Evolutionary conservation across 1,140 invertebrate species (phyloP), one percentile per base, ranked within the genome.

Genomic region (Idris sp.): DNA sequence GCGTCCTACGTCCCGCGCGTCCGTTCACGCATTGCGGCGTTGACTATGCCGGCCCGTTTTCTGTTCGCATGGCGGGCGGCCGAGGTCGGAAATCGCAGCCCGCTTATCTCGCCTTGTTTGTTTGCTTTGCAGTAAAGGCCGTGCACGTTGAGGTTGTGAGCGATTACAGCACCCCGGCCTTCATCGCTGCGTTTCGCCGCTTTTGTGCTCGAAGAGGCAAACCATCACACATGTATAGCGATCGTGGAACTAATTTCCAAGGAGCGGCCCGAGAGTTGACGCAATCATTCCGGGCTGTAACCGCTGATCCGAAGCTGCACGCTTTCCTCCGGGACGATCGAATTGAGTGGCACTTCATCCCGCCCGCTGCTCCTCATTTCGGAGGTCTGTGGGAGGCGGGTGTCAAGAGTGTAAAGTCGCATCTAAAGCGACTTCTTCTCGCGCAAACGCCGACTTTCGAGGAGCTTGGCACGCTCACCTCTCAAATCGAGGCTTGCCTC

Each of bases 131-230:
- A 1, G 31, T 26, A 0, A 41, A 40, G 5, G 49, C 49, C n/a
- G 4, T 65, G 2, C 19, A 22, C 6, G 3, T 22, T 22, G 19
- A 22, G 6, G 19, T 22, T 4, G 19, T 22, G 19, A 49, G 62
- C 7, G 73, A 76, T 11, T 67, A 85, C 10, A 51, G 61, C 0
- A 81, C 81, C 0, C 41, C 78, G 4, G 72, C 54, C 0, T 86
- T 88, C 58, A 22, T 87, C 2, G 75, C 77, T 4, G 74, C 82
- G 2, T 73, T 86, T 8, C 35, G 62, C 5, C 28, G 83, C 7
- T 87, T 89, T 36, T 69, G 81, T 15, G 26, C 79, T 2, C 13
- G 80, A 9, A 41, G 82, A 31, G 79, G 81, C 16, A 7, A 46
- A 4, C 48, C 74, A 4, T 22, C 19, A 22, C 19, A 22, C 6